Base-by-base conservation (phyloP, 2,797 vertebrate species). In the Sphaeramia orbicularis region DNA sequence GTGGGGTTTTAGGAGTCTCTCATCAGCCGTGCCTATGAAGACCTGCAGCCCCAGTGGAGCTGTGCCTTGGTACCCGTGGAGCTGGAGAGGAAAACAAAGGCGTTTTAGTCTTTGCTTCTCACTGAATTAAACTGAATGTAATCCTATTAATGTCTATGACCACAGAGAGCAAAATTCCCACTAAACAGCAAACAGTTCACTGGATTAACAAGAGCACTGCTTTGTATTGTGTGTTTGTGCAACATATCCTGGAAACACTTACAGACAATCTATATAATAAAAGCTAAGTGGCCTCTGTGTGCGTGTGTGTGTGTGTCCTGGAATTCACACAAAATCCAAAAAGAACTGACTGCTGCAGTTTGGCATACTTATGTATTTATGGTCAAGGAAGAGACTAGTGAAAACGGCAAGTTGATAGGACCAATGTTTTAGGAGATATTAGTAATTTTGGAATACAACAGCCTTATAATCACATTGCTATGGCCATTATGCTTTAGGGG, bases 11-110 rank as follows among this genome's bases (percentile, higher is more conserved):
- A 99, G 95, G 71, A 97, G 95, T 35, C 96, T 90, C 89, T 99
- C 98, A 0, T 99, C 98, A 0, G 98, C 97, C 0, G 97, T 99
- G 65, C 98, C 98, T 0, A 99, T 99, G 90, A 98, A 99, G 89
- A 98, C 96, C 91, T 99, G 97, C 67, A 99, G 94, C 1, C 91
- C 95, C 81, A 99, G 90, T 0, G 96, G 95, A 51, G 95, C 94
- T 54, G 93, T 94, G 59, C 96, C 97, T 90, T 96, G 91, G 88
- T 98, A 98, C 45, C 98, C 97, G 0, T 90, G 93, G 76, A 99
- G 96, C 97, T 99, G 82, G 32, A 27, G 11, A 66, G 11, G 18
- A n/a, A 2, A 67, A 79, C 19, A 65, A n/a, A 58, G 19, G 4
- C 0, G 1, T 42, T 79, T 52, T 65, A 52, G 53, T 38, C 12